phyloP scores from a whole-genome alignment of 2,113 vertebrate species.

The Amazona vittata region DNA sequence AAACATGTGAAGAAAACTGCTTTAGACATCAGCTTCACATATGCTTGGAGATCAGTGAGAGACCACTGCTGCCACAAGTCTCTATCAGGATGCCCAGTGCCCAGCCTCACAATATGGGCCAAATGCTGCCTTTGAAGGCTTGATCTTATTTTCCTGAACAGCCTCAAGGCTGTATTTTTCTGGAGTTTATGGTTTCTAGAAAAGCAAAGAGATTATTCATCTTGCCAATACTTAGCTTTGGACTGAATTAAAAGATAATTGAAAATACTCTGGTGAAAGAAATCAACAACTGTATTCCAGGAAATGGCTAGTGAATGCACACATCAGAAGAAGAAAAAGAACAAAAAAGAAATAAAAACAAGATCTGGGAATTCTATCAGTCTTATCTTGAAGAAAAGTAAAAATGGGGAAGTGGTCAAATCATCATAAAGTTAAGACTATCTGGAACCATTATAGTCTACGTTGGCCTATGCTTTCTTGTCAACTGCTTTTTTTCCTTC shows the following conservation, averaged over 20 bases:
- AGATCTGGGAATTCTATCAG: not conserved
- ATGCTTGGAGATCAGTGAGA: not conserved
- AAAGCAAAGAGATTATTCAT: not conserved
- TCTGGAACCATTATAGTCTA: not conserved
- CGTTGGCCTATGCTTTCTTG: not conserved
- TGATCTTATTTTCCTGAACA: not conserved
- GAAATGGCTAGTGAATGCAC: not conserved
- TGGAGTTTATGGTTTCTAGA: not conserved
- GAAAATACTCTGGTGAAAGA: not conserved
- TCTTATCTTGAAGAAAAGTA: not conserved
- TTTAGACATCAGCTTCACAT: not conserved
- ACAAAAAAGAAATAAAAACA: not conserved
- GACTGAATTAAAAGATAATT: not conserved
- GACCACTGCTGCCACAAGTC: not conserved
- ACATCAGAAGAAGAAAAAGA: not conserved
- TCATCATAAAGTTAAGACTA: not conserved
- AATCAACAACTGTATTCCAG: slow-evolving; percentile 32
- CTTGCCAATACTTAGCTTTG: not conserved
- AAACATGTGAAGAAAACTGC: rapidly evolving
- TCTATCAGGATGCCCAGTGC: not conserved
- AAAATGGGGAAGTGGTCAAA: slow-evolving; percentile 22
- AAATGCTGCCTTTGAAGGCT: not conserved
- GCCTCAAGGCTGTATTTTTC: not conserved
- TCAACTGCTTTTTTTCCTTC: not conserved
- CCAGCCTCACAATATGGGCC: not conserved